Base-by-base conservation (phyloP, 2,113 vertebrate genomes). In the Aspidoscelis tigris region DNA sequence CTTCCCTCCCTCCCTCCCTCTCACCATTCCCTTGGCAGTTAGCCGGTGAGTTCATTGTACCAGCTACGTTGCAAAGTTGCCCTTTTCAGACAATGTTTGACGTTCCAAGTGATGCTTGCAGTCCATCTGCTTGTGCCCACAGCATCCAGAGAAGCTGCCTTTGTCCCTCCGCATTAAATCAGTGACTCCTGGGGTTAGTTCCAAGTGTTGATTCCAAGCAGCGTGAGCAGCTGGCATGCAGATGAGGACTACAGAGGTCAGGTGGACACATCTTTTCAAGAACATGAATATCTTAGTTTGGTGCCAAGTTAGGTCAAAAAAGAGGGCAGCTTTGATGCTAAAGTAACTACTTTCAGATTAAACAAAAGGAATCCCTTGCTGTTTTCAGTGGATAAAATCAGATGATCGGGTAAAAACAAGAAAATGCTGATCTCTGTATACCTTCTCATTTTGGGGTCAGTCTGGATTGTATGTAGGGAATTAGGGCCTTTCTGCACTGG, bases 121-220 rank as follows among this genome's bases (percentile, higher is more conserved):
- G 69, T 16, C 6, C 21, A 58, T n/a, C 24, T 50, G 43, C 22
- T 6, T 2, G 39, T 2, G n/a, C 8, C 3, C 44, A 64, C 21
- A 9, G 14, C 1, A 2, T 83, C 88, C 3, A 55, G 76, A 84
- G 47, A 33, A 75, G 43, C 41, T 50, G 87, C 0, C 0, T 90
- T 88, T 55, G 81, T 0, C 86, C 70, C 89, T 69, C 70, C 64
- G 2, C 73, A 8, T 71, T 85, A 70, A 75, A 85, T 44, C 78
- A 87, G 41, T 44, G 14, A 65, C 69, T 73, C 55, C 76, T 43
- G 6, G 72, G 76, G 64, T 84, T 83, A 21, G 14, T 22, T 39
- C 0, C 65, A 76, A 78, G 39, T 78, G 73, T 76, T 82, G 71
- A 47, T 74, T 90, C 74, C 66, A 16, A 26, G 41, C 0, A 1